These are phyloP conservation scores for Phytoseiulus persimilis DNA, from an alignment of 2,888 invertebrate species.

Conservation along the genomic window DNA sequence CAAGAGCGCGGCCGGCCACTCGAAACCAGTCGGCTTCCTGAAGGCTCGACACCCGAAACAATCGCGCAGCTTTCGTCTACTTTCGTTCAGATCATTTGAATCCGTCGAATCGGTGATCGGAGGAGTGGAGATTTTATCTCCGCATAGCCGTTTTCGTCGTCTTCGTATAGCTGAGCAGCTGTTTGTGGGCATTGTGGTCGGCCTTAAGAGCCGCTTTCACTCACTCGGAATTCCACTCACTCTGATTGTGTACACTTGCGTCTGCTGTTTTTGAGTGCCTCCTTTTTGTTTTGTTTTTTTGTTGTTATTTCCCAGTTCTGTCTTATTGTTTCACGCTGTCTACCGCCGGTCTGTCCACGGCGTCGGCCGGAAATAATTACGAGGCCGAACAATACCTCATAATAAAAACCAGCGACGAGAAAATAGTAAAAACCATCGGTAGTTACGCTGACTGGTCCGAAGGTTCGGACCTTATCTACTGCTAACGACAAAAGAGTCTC, in stretches of 20 bases:
- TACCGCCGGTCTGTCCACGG: background rate
- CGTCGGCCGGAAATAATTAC: background rate
- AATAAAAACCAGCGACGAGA: background rate
- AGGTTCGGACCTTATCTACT: background rate
- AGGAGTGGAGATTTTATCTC: background rate
- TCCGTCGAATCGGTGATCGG: background rate
- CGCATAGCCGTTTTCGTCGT: background rate
- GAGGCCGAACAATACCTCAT: background rate
- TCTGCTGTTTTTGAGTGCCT: background rate
- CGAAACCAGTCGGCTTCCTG: too few relatives aligned
- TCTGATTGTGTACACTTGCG: background rate
- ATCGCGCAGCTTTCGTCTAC: background rate
- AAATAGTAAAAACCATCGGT: background rate
- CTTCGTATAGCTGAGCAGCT: background rate
- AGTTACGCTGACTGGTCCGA: background rate
- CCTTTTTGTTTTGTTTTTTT: background rate
- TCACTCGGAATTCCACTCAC: background rate
- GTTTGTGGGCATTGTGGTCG: background rate
- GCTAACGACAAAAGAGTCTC: background rate
- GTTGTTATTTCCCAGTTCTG: background rate
- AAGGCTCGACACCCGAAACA: background rate
- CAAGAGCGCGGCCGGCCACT: too few relatives aligned
- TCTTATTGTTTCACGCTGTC: background rate
- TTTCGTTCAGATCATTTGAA: background rate
- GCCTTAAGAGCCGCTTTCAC: background rate